Percentiles rank a stretch among this genome's conserved stretches.
Evolutionary conservation across 2,797 vertebrate species (phyloP).

Genomic region (Artibeus lituratus): DNA sequence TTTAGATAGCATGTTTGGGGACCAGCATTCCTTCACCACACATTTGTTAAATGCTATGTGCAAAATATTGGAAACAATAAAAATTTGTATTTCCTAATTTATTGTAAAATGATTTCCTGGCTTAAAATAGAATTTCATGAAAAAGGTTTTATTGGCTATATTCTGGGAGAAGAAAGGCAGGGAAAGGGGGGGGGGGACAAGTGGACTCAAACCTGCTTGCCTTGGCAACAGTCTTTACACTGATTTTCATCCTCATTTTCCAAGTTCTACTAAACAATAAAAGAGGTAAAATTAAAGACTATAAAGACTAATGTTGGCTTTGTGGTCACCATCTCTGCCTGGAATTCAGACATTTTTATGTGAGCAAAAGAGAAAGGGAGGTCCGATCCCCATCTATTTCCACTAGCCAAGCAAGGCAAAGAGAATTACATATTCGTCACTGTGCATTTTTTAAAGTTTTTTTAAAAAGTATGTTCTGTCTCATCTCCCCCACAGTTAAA

Average conservation of each 20-base stretch:
- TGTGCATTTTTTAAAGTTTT: not conserved
- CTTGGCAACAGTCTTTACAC: not conserved
- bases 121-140: not conserved
- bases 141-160: not conserved
- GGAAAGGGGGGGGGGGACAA: not conserved
- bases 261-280: not conserved
- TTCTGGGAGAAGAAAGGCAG: not conserved
- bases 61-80: not conserved
- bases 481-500: not conserved
- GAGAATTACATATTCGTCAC: not conserved
- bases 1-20: not conserved
- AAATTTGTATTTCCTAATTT: not conserved
- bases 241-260: not conserved
- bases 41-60: not conserved
- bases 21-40: not conserved
- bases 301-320: not conserved
- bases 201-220: not conserved
- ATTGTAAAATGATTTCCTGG: not conserved
- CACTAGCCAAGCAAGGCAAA: not conserved
- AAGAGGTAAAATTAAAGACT: not conserved
- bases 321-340: not conserved
- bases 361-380: not conserved
- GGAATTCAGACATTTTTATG: not conserved
- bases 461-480: not conserved
- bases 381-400: not conserved